Evolutionary conservation across 2,113 vertebrate genomes (phyloP), one percentile per base, ranked within the genome.

Genomic region (Heterochromis multidens): DNA sequence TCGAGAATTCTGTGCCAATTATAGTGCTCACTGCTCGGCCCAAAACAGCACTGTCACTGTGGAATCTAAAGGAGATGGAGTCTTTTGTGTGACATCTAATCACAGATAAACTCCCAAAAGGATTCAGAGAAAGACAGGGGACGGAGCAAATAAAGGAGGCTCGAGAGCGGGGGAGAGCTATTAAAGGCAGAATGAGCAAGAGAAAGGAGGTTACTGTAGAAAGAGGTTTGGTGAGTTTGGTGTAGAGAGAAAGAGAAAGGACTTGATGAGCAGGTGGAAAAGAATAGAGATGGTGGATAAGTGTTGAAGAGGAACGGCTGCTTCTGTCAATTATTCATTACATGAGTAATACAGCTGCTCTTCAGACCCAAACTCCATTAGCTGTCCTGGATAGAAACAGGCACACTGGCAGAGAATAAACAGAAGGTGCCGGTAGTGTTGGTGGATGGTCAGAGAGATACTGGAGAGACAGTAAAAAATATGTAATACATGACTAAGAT

Each of bases 241-340:
- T 56, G 57, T 70, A 54, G 17, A 54, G 29, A 40, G 79, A 74
- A 52, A 67, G 29, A 58, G 76, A 61, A 23, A 82, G 29, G 80
- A 78, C 83, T 88, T 19, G 29, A 25, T 54, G 62, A 85, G 67
- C 79, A 80, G 76, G 76, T 80, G 80, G 86, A 86, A 67, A 87
- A 86, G 63, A 84, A 74, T 35, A 81, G 77, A 82, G 62, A 81
- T 62, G 77, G 52, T 25, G 78, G 83, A 86, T 85, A 88, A 79
- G 57, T 91, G 19, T 77, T 67, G 49, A 59, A 85, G 58, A 37
- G 67, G 76, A 62, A 85, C 11, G 10, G 74, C 74, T 79, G 61
- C 76, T 83, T 78, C 84, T 81, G 82, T 81, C 70, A 88, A 23
- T 88, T 88, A 88, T 84, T 84, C 63, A 91, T 84, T 29, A 76